These are phyloP conservation scores for Henricia sp. DNA, from an alignment of 53 echinoderm and acorn worm genomes.

Conservation along the genomic window DNA sequence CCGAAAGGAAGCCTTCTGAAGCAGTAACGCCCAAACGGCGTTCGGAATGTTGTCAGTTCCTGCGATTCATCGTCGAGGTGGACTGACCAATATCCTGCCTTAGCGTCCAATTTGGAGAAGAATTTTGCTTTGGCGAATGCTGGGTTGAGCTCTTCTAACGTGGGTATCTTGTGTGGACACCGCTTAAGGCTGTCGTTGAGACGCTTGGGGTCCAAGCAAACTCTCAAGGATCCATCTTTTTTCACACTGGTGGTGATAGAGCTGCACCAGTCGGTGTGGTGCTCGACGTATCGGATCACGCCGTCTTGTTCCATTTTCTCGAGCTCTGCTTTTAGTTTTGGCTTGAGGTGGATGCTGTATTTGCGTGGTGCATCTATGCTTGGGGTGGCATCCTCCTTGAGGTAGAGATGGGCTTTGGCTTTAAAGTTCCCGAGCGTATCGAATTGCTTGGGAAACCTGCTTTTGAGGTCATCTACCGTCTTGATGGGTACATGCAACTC, in stretches of 20 bases:
- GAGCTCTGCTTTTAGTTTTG: conserved; percentile 59
- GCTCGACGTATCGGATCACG: conserved; percentile 12
- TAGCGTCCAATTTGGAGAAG: conserved; percentile 77
- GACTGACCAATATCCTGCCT: conserved; percentile 80
- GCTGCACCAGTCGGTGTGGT: conserved; percentile 58
- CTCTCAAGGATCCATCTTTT: conserved; percentile 11
- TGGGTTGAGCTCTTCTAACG: conserved; percentile 67
- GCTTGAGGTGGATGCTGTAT: conserved; percentile 54
- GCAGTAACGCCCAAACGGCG: conserved; percentile 58
- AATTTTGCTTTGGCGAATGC: conserved; percentile 59
- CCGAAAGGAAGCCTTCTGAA: conserved; percentile 61
- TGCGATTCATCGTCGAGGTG: conserved; percentile 55
- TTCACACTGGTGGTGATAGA: conserved; percentile 47
- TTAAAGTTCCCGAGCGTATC: conserved; percentile 69
- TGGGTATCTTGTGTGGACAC: conserved; percentile 70
- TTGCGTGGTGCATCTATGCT: conserved; percentile 67
- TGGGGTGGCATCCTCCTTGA: conserved; percentile 63
- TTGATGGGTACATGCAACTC: too few species aligned
- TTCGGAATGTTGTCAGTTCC: conserved; percentile 58
- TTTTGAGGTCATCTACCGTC: conserved; percentile 10
- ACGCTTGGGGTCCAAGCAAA: conserved; percentile 58
- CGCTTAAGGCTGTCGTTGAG: conserved; percentile 66
- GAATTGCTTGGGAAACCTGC: conserved; percentile 57
- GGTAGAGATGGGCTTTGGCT: conserved; percentile 42
- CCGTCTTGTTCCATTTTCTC: conserved; percentile 51